Percentiles rank a stretch among this genome's conserved stretches.
These are phyloP conservation scores for Margarornis squamiger DNA, from an alignment of 2,797 vertebrate species.

Conservation along the genomic window DNA sequence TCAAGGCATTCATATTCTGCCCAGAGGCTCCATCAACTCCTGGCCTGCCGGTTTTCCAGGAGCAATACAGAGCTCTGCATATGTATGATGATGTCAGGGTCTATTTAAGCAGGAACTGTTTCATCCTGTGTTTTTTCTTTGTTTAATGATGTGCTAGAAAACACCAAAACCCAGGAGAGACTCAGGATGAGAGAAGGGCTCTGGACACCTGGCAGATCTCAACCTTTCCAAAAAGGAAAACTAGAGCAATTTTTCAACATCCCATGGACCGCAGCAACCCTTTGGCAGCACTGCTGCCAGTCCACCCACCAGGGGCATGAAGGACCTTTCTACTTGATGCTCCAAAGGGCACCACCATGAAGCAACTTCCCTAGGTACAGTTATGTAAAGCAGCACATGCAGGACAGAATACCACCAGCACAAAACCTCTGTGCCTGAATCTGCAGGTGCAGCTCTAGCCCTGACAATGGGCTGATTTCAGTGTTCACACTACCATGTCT, in stretches of 20 bases:
- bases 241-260: neutral
- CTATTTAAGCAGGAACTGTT: conserved; percentile 57
- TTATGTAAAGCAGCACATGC: neutral
- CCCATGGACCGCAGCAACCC: neutral
- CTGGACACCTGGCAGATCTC: neutral
- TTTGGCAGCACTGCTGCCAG: neutral
- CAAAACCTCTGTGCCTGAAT: neutral
- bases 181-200: neutral
- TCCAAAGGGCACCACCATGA: neutral
- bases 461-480: neutral
- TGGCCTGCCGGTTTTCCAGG: conserved; percentile 19
- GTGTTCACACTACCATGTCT: rapidly evolving
- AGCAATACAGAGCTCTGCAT: conserved; percentile 9
- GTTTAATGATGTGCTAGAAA: conserved; percentile 24
- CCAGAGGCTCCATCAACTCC: conserved; percentile 55
- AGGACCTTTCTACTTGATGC: neutral
- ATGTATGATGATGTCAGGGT: conserved; percentile 44
- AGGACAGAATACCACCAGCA: neutral
- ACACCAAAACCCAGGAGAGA: neutral
- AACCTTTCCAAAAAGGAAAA: neutral
- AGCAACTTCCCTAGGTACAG: neutral
- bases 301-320: neutral
- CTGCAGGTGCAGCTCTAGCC: neutral
- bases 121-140: neutral
- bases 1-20: conserved; percentile 75